Conservation (phyloP, 2,888 invertebrate species). For the Apoda limacodes region DNA sequence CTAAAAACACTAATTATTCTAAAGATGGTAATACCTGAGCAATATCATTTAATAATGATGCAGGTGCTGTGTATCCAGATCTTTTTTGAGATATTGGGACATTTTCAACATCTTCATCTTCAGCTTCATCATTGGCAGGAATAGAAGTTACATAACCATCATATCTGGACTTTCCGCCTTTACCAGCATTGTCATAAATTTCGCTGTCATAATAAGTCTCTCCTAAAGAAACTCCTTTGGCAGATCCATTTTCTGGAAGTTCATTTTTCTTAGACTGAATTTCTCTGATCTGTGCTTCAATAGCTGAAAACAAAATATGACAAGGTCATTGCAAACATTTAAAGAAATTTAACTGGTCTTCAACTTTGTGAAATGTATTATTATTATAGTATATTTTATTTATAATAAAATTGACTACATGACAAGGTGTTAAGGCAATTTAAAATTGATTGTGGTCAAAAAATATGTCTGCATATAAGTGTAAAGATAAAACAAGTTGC, state of each 20-base stretch:
- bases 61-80: conserved; percentile 86
- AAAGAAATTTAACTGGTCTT: too few relatives aligned
- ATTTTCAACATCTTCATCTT: conserved; percentile 92
- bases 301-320: conserved; percentile 74
- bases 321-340: too few relatives aligned
- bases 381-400: too few relatives aligned
- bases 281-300: conserved; percentile 93
- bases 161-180: conserved; percentile 79
- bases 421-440: neutral
- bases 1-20: neutral
- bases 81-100: conserved; percentile 79
- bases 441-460: too few relatives aligned
- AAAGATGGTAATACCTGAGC: conserved; percentile 76
- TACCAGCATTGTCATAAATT: conserved; percentile 83
- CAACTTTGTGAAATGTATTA: too few relatives aligned
- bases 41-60: conserved; percentile 90
- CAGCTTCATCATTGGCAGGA: conserved; percentile 95
- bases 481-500: too few relatives aligned
- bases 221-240: conserved; percentile 87
- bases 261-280: conserved; percentile 91
- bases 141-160: conserved; percentile 97
- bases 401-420: too few relatives aligned
- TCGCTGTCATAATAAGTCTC: conserved; percentile 93
- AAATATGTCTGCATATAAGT: too few relatives aligned
- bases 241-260: conserved; percentile 71